A percentile compares a stretch with the other conserved stretches of the same genome.
phyloP scores from a whole-genome alignment of 2,797 vertebrate genomes.

The Sebastiscus albofasciatus region DNA sequence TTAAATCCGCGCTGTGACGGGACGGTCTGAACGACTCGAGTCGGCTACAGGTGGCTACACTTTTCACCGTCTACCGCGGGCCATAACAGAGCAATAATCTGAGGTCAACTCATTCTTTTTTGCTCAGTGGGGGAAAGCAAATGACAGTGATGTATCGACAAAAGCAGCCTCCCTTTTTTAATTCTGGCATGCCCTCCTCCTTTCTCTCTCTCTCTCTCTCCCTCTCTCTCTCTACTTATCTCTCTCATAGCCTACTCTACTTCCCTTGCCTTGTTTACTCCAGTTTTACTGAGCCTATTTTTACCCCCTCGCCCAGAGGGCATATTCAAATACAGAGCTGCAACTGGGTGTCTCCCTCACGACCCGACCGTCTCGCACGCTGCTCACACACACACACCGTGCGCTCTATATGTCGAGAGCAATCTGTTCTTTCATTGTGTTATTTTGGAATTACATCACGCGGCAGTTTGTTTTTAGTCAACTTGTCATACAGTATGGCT shows the following conservation, averaged over 20 bases:
- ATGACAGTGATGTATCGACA: conserved; percentile 44
- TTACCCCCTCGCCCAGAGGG: conserved; percentile 77
- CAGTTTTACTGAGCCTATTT: conserved; percentile 81
- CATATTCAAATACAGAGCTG: conserved; percentile 80
- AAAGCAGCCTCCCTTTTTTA: conserved; percentile 16
- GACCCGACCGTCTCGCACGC: conserved; percentile 55
- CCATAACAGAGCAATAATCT: neutral
- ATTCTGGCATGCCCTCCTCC: conserved; percentile 14
- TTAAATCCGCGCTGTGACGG: conserved; percentile 7
- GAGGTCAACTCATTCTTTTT: conserved; percentile 4
- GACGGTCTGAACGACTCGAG: conserved; percentile 18
- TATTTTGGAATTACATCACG: neutral
- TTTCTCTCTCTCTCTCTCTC: neutral
- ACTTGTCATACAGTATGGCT: neutral
- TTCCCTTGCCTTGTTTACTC: conserved; percentile 79
- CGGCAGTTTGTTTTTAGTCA: neutral
- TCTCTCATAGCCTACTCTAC: conserved; percentile 63
- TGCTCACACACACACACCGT: conserved; percentile 26
- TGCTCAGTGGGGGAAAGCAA: conserved; percentile 3
- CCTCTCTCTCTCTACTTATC: conserved; percentile 1
- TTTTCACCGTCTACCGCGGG: neutral
- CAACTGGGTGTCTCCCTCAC: conserved; percentile 68
- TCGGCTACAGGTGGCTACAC: conserved; percentile 62
- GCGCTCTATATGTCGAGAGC: conserved; percentile 28
- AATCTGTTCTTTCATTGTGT: conserved; percentile 25